phyloP scores from a whole-genome alignment of 1,140 invertebrate species.

The Drosophila repleta region DNA sequence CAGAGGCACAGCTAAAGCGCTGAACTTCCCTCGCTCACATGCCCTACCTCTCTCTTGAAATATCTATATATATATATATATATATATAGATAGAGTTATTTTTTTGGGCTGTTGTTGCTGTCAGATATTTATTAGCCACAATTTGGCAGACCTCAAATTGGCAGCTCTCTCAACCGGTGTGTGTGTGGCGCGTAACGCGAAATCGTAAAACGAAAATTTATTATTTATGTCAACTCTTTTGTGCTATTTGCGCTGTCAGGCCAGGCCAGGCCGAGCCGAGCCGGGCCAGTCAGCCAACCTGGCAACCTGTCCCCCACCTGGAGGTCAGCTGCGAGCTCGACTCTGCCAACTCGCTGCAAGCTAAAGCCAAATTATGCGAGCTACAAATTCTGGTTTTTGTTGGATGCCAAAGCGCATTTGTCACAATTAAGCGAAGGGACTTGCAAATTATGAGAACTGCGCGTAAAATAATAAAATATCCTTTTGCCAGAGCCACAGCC shows the following conservation, averaged over 20 bases:
- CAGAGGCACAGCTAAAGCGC: background rate
- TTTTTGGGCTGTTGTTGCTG: slow-evolving; percentile 30
- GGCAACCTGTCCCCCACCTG: slow-evolving; percentile 1
- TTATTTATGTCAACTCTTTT: slow-evolving; percentile 83
- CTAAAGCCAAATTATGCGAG: slow-evolving; percentile 69
- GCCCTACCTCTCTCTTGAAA: background rate
- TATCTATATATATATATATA: background rate
- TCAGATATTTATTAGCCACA: slow-evolving; percentile 82
- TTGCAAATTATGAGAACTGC: slow-evolving; percentile 51
- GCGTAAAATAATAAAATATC: slow-evolving; percentile 52
- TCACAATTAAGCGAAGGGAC: slow-evolving; percentile 74
- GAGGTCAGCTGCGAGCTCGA: background rate
- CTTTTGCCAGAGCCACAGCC: slow-evolving; percentile 2
- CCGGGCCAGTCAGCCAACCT: background rate
- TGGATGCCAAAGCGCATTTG: slow-evolving; percentile 70
- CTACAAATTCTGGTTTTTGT: slow-evolving; percentile 50
- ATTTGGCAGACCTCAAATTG: slow-evolving; percentile 80
- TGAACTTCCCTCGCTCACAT: slow-evolving; percentile 7
- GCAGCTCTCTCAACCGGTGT: slow-evolving; percentile 48
- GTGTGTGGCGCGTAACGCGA: slow-evolving; percentile 29
- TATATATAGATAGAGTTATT: slow-evolving; percentile 32
- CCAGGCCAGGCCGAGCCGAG: slow-evolving; percentile 4
- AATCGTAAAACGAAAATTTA: slow-evolving; percentile 80
- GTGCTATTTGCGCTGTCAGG: slow-evolving; percentile 77
- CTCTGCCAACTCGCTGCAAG: slow-evolving; percentile 45